Conservation (phyloP, 1,140 invertebrate species). For the Cydia strobilella region DNA sequence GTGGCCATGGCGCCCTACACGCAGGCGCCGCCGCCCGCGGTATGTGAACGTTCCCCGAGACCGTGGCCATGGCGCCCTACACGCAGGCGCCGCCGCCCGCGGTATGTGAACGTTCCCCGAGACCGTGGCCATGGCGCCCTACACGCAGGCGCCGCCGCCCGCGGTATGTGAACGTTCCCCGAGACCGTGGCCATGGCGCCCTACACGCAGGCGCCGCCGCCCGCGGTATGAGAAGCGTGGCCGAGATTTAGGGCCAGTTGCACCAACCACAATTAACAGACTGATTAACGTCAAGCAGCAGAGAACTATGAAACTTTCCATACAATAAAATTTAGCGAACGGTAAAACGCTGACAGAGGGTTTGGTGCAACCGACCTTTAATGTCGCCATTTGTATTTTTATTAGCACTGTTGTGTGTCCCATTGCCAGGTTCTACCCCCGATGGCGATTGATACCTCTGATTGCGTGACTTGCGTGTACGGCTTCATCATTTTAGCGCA, state of each 20-base stretch:
- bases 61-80: constrained; percentile 89
- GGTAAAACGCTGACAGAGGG: too few species aligned
- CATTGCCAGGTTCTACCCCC: too few species aligned
- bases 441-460: too few species aligned
- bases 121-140: constrained; percentile 89
- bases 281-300: too few species aligned
- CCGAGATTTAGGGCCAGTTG: constrained; percentile 10
- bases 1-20: constrained; percentile 90
- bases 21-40: constrained; percentile 92
- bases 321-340: too few species aligned
- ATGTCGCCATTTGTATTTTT: too few species aligned
- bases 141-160: constrained; percentile 91
- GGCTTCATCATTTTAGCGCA: too few species aligned
- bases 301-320: too few species aligned
- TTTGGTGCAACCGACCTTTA: too few species aligned
- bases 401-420: too few species aligned
- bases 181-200: constrained; percentile 90
- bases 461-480: too few species aligned
- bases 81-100: constrained; percentile 93
- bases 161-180: constrained; percentile 93
- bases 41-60: constrained; percentile 93
- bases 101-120: constrained; percentile 93
- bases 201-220: constrained; percentile 85
- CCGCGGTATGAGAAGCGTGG: constrained; percentile 71
- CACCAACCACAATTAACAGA: too few species aligned